Base-by-base conservation (phyloP, 2,888 invertebrate species). In the Frankliniella intonsa region DNA sequence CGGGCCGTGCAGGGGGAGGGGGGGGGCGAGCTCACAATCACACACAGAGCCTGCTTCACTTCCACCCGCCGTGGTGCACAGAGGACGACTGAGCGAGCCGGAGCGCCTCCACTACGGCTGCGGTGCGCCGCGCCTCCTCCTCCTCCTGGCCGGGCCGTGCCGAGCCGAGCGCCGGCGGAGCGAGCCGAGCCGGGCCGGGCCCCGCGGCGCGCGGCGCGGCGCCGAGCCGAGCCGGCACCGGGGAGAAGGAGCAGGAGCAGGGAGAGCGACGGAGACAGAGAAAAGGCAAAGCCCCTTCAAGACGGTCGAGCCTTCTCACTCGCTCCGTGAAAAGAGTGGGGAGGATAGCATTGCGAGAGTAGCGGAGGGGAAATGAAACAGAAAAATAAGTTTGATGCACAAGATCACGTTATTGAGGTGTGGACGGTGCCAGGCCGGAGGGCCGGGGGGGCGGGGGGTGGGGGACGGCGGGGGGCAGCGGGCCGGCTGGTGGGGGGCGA, bases 401-500 rank as follows among this genome's bases (percentile, higher is more conserved):
- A 84, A 82, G 80, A 82, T 69, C 80, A 76, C 49, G 65, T 62
- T 76, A 80, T 50, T 82, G 80, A 81, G 80, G 84, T 84, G 83
- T 82, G 82, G 76, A 3, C 69, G 25, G n/a, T n/a, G 82, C 84
- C 83, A 84, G 84, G 82, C 84, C 84, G 84, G 82, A 79, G 82
- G 81, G 81, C 79, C 51, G 84, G 84, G 85, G 80, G 81, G 65
- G 49, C 80, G 55, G 76, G 82, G 82, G 55, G 89, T 85, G 90
- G 90, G 50, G 88, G 90, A 89, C 65, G 88, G 88, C 84, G 88
- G 86, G 81, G 86, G 90, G 38, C 38, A 38, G 38, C 80, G 89
- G 88, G 84, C 89, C 89, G 84, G 89, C 90, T 83, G 90, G 90
- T 84, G 88, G 88, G 84, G 88, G 90, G 90, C 86, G 90, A 90